A percentile compares a stretch with the other conserved stretches of the same genome.
Conservation (phyloP, 2,888 invertebrate species). For the Latrodectus hesperus region DNA sequence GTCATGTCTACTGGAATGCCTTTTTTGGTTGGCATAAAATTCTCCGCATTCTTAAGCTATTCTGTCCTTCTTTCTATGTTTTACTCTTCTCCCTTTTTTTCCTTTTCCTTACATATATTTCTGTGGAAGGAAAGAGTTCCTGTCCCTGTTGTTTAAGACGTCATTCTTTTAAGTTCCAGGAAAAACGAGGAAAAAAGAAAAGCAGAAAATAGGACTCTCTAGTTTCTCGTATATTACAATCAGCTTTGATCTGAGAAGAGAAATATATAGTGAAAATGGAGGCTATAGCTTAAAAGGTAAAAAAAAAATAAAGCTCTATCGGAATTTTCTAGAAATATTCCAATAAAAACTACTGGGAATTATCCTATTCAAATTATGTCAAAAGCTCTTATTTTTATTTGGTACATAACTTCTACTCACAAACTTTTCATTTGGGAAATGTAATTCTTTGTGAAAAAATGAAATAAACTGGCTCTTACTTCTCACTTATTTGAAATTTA, state of each 20-base stretch:
- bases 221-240: constrained; percentile 67
- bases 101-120: neutral
- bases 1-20: constrained; percentile 58
- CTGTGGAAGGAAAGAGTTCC: neutral
- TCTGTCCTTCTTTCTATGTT: constrained; percentile 49
- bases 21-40: constrained; percentile 66
- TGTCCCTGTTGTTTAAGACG: constrained; percentile 60
- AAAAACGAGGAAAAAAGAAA: constrained; percentile 32
- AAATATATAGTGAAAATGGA: too few relatives aligned
- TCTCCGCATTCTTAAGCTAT: constrained; percentile 44
- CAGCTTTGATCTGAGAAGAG: constrained; percentile 9
- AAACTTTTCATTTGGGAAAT: too few relatives aligned
- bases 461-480: too few relatives aligned
- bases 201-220: constrained; percentile 34
- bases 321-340: constrained; percentile 11
- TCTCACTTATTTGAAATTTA: too few relatives aligned
- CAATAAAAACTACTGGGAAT: neutral
- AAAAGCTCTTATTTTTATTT: neutral
- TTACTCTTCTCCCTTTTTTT: constrained; percentile 10
- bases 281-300: too few relatives aligned
- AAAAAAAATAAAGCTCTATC: neutral
- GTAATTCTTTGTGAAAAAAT: too few relatives aligned
- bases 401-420: too few relatives aligned
- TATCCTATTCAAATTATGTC: too few relatives aligned
- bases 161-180: constrained; percentile 57